These are phyloP conservation scores for Myiagra hebetior DNA, from an alignment of 2,113 vertebrate genomes.

Conservation along the genomic window DNA sequence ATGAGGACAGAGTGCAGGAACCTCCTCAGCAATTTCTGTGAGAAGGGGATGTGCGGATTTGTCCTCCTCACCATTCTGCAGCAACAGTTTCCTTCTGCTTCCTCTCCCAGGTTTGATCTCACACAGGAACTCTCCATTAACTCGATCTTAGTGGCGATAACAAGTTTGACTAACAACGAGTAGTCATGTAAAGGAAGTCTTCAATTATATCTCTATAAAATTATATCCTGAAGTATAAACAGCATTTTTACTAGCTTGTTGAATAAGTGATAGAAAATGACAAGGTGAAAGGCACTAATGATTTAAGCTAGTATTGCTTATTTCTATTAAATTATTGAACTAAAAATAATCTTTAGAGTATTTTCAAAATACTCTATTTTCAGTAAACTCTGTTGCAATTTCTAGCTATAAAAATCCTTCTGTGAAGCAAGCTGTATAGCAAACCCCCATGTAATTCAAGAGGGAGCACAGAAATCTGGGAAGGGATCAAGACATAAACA, in stretches of 20 bases:
- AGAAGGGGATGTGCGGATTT: background rate
- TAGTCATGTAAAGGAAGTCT: background rate
- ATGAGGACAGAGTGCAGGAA: background rate
- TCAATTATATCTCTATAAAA: background rate
- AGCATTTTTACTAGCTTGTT: background rate
- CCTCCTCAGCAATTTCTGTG: background rate
- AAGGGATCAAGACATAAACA: background rate
- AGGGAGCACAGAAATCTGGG: background rate
- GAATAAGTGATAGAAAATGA: background rate
- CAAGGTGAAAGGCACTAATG: background rate
- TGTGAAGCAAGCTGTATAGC: background rate
- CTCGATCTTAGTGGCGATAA: background rate
- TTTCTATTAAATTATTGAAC: background rate
- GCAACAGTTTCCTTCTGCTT: background rate
- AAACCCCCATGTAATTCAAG: background rate
- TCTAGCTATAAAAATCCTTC: background rate
- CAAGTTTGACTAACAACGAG: background rate
- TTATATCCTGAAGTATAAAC: background rate
- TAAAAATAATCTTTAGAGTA: background rate
- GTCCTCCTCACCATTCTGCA: background rate
- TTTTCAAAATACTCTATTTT: background rate
- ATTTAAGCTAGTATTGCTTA: background rate
- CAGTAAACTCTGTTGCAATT: background rate
- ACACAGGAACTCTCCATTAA: background rate
- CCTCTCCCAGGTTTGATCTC: background rate